A percentile compares a stretch with the other conserved stretches of the same genome.
phyloP scores from a whole-genome alignment of 2,797 vertebrate species.

The Iguana delicatissima region DNA sequence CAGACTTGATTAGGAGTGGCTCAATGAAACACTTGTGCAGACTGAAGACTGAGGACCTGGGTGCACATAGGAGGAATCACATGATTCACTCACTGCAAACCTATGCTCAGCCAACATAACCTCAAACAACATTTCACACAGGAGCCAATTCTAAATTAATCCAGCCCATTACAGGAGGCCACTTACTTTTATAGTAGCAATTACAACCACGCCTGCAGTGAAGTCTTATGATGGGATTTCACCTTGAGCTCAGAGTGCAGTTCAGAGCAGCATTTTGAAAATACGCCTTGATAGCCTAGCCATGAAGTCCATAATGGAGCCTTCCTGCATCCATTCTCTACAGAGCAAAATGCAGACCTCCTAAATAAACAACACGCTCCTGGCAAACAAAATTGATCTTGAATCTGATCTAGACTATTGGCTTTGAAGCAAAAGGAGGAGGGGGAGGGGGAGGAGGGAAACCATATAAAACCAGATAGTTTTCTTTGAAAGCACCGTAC shows the following conservation, averaged over 20 bases:
- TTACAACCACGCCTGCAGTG: background rate
- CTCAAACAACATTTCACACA: background rate
- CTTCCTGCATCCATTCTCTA: background rate
- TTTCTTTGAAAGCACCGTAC: constrained; percentile 10
- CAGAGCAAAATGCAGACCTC: background rate
- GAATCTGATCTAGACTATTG: background rate
- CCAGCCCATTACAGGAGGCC: background rate
- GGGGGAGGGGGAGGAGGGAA: background rate
- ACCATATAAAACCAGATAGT: background rate
- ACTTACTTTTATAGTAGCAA: background rate
- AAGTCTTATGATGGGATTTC: background rate
- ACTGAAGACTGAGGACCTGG: background rate
- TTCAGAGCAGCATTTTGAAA: background rate
- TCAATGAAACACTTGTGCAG: background rate
- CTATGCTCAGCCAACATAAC: background rate
- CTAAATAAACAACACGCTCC: background rate
- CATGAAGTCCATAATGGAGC: background rate
- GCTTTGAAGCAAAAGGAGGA: background rate
- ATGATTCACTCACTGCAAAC: background rate
- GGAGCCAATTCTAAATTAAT: background rate
- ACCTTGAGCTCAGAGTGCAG: background rate
- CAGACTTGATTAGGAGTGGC: background rate
- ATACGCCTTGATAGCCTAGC: background rate
- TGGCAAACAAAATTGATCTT: background rate
- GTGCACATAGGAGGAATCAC: background rate